Conservation (phyloP, 2,888 invertebrate species). For the Drosophila subquinaria region DNA sequence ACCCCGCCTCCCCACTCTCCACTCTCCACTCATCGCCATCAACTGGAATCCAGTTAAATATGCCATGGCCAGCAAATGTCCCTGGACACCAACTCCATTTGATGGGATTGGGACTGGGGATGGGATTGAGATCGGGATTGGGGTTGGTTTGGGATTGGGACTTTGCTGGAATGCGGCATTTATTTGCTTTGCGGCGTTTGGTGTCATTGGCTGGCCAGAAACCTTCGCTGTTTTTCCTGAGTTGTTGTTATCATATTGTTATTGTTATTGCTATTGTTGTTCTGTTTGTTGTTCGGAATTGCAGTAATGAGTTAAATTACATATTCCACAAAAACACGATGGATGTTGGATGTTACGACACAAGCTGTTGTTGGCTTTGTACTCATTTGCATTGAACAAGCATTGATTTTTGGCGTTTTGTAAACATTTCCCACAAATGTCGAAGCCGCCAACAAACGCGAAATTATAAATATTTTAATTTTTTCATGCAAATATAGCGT, state of each 20-base stretch:
- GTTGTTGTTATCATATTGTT: slow-evolving; percentile 17
- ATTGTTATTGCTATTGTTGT: slow-evolving; percentile 12
- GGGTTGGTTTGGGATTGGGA: slow-evolving; percentile 3
- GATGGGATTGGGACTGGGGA: neutral
- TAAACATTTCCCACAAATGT: slow-evolving; percentile 20
- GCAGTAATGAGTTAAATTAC: slow-evolving; percentile 63
- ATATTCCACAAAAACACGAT: slow-evolving; percentile 36
- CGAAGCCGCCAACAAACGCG: neutral
- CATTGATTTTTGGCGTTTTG: slow-evolving; percentile 42
- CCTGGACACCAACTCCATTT: slow-evolving; percentile 4
- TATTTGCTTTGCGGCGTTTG: slow-evolving; percentile 47
- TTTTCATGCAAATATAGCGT: neutral
- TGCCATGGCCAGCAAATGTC: slow-evolving; percentile 22
- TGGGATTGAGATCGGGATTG: slow-evolving; percentile 9
- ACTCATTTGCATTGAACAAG: slow-evolving; percentile 53
- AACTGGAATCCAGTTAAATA: slow-evolving; percentile 17
- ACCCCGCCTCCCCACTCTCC: neutral
- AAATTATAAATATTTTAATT: slow-evolving; percentile 29
- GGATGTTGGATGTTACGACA: neutral
- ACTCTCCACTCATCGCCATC: neutral
- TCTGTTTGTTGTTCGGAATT: slow-evolving; percentile 41
- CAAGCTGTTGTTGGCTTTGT: slow-evolving; percentile 18
- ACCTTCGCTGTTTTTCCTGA: slow-evolving; percentile 16
- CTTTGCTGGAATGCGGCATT: neutral
- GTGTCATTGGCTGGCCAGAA: slow-evolving; percentile 37